Evolutionary conservation across 1,140 invertebrate species (phyloP).

Genomic region (Choristoneura fumiferana): DNA sequence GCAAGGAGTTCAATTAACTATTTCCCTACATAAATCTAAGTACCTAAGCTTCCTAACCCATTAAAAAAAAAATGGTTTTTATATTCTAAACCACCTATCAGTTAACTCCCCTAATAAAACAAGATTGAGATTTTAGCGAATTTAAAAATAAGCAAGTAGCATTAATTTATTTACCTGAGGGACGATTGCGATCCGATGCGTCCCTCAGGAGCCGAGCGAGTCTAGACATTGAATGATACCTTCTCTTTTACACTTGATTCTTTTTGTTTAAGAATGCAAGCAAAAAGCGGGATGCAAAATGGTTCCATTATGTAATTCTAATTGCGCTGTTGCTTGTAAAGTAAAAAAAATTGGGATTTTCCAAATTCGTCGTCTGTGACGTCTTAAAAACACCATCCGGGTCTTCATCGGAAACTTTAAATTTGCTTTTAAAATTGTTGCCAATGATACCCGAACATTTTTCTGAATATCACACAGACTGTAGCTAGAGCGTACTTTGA

Average conservation of each 20-base stretch:
- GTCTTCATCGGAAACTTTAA: no score
- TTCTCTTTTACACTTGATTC: not conserved
- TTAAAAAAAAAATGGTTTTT: no score
- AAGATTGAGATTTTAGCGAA: conserved; percentile 8
- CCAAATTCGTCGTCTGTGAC: no score
- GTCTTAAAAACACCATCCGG: no score
- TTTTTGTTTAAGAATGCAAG: not conserved
- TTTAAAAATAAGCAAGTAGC: conserved; percentile 37
- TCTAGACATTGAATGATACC: conserved; percentile 30
- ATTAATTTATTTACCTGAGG: conserved; percentile 44
- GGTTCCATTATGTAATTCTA: not conserved
- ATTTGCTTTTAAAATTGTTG: no score
- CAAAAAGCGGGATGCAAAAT: not conserved
- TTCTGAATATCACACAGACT: no score
- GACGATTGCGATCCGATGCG: conserved; percentile 27
- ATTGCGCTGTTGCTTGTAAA: not conserved
- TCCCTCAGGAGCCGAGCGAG: conserved; percentile 24
- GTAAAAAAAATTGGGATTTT: no score
- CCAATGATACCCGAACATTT: no score
- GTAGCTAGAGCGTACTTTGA: no score
- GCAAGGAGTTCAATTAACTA: no score
- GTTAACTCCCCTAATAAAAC: conserved; percentile 2
- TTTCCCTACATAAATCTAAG: no score
- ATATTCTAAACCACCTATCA: not conserved
- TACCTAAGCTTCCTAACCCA: no score